Base-by-base conservation (phyloP, 2,113 vertebrate species). In the Mustela lutreola region DNA sequence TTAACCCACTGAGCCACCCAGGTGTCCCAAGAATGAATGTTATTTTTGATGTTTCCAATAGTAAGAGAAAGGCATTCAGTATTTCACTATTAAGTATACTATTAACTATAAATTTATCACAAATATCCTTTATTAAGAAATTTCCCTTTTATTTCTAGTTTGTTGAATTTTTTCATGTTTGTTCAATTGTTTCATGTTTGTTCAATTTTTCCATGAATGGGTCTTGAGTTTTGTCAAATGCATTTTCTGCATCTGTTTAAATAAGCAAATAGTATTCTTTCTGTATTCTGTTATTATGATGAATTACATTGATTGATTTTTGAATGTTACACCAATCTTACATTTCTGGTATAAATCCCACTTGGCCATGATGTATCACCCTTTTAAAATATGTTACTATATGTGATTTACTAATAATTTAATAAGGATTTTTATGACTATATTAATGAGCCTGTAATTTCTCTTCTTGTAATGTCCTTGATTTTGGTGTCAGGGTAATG, bases 191-290 rank as follows among this genome's bases (percentile, higher is more conserved):
- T 36, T 36, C 36, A 36, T 36, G 36, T 36, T 36, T 36, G 36
- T 36, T 36, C 36, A 36, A 36, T 36, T 3, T 70, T 22, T 36
- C 91, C n/a, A 62, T 39, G 16, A 67, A 48, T 94, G 7, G 10
- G 0, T 67, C 0, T 73, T 93, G 16, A 95, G 91, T 88, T 85
- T 91, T 96, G 33, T 50, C 58, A 58, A 53, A 80, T 89, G 19
- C 4, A 78, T 81, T 97, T 89, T 71, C 62, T 93, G 12, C 19
- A 65, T 95, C 71, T 85, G 0, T 85, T 91, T 85, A 65, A 48
- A 60, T 65, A 95, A 85, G 16, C 11, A 26, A 39, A 53, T 82
- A 3, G 10, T 45, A 87, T 96, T 94, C 65, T 28, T 82, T 97
- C 12, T 83, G 79, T 90, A 73, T 95, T 90, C 3, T 58, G 18